Conservation (phyloP, 2,888 invertebrate species). For the Lycocerus yunnanus region DNA sequence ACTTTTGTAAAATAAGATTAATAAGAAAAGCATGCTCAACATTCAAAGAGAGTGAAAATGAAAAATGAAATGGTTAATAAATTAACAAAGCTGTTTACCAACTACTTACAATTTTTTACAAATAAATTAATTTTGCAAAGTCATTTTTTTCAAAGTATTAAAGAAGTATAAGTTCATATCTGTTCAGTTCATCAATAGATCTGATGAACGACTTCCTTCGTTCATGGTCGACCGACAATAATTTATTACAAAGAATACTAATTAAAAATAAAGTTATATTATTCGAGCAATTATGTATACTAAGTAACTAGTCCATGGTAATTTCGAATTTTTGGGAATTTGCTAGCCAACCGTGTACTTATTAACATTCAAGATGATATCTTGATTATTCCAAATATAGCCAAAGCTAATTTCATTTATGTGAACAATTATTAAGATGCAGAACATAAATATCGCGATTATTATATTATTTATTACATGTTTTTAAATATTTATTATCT, state of each 20-base stretch:
- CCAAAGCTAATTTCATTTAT: slow-evolving; percentile 13
- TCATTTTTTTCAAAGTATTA: slow-evolving; percentile 1
- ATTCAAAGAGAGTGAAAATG: background rate
- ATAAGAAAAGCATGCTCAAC: background rate
- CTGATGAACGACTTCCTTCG: slow-evolving; percentile 40
- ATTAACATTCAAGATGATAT: slow-evolving; percentile 27
- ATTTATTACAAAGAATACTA: slow-evolving; percentile 37
- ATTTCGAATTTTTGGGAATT: slow-evolving; percentile 33
- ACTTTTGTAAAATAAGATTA: background rate
- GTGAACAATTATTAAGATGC: slow-evolving; percentile 20
- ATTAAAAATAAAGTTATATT: slow-evolving; percentile 42
- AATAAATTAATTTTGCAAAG: background rate
- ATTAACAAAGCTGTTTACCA: background rate
- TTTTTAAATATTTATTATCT: slow-evolving; percentile 19
- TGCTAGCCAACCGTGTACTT: slow-evolving; percentile 23
- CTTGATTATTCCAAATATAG: slow-evolving; percentile 22
- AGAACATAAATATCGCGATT: slow-evolving; percentile 2
- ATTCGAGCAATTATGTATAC: slow-evolving; percentile 33
- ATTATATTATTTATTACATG: slow-evolving; percentile 3
- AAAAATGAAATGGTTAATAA: background rate
- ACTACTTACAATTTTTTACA: background rate
- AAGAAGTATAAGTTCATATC: slow-evolving; percentile 25
- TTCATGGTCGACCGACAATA: slow-evolving; percentile 36
- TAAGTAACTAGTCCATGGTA: slow-evolving; percentile 33
- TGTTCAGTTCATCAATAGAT: slow-evolving; percentile 35